A percentile compares a stretch with the other conserved stretches of the same genome.
phyloP scores from a whole-genome alignment of 2,888 invertebrate genomes.

The Agrenia bidenticulata region DNA sequence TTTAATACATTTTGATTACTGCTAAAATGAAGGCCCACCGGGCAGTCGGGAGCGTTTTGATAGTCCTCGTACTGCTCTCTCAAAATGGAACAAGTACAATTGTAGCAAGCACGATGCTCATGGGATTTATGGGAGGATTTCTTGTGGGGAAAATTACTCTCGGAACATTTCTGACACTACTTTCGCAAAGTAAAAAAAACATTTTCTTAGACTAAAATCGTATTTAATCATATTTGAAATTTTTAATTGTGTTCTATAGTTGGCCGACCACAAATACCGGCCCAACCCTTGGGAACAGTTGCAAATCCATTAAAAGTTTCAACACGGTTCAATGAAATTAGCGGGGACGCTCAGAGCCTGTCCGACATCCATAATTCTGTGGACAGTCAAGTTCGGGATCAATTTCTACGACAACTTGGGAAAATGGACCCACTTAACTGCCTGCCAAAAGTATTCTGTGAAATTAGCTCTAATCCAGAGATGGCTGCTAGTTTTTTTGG shows the following conservation, averaged over 20 bases:
- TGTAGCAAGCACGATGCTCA: constrained; percentile 32
- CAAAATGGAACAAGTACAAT: constrained; percentile 16
- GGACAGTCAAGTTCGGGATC: constrained; percentile 34
- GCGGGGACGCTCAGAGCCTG: too few species aligned
- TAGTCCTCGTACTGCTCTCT: neutral
- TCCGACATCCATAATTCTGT: constrained; percentile 22
- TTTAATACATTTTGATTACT: neutral
- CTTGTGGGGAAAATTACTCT: constrained; percentile 35
- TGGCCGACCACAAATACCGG: neutral
- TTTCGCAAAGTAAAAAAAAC: neutral
- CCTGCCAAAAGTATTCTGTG: constrained; percentile 44
- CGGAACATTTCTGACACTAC: constrained; percentile 17
- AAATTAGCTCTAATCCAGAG: constrained; percentile 35
- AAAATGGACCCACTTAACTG: constrained; percentile 43
- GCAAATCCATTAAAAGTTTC: neutral
- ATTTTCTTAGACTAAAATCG: too few species aligned
- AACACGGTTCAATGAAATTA: neutral
- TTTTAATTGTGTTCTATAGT: too few species aligned
- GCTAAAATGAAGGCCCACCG: neutral
- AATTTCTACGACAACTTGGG: constrained; percentile 35
- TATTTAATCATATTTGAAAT: too few species aligned
- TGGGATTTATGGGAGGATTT: constrained; percentile 38
- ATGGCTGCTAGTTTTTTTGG: constrained; percentile 12
- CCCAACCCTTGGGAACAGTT: neutral
- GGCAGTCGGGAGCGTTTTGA: neutral